Conservation (phyloP, 2,113 vertebrate species). For the Cyrtonyx montezumae region DNA sequence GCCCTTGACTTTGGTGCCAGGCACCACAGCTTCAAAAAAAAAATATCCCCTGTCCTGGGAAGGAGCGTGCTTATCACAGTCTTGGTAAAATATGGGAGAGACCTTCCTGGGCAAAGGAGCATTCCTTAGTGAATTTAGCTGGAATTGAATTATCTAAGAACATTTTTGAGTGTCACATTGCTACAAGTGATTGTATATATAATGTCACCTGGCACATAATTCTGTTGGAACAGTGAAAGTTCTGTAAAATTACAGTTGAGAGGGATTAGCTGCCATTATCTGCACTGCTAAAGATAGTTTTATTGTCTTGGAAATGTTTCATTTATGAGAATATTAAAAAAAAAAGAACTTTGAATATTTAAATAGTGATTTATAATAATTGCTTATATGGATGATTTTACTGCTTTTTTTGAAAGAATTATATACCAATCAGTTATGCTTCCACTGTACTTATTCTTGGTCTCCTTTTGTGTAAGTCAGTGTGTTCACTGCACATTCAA, state of each 20-base stretch:
- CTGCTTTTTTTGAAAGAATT: conserved; percentile 22
- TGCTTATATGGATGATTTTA: background rate
- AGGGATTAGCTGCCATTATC: background rate
- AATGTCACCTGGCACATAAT: background rate
- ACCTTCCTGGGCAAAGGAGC: background rate
- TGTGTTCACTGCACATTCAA: background rate
- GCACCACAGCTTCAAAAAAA: background rate
- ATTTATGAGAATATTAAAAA: conserved; percentile 1
- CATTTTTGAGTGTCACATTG: background rate
- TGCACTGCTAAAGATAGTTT: background rate
- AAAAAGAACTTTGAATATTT: background rate
- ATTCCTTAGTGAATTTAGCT: background rate
- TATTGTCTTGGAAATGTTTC: conserved; percentile 12
- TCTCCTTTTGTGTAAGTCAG: background rate
- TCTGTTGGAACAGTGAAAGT: background rate
- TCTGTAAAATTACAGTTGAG: background rate
- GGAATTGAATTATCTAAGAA: background rate
- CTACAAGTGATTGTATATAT: background rate
- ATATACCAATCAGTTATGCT: background rate
- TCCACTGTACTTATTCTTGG: background rate
- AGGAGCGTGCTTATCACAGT: background rate
- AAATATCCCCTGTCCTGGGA: background rate
- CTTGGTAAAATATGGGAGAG: background rate
- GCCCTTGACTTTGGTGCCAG: background rate
- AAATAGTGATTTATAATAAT: background rate